Conservation (phyloP, 1,140 invertebrate genomes). For the Drosophila cardini region DNA sequence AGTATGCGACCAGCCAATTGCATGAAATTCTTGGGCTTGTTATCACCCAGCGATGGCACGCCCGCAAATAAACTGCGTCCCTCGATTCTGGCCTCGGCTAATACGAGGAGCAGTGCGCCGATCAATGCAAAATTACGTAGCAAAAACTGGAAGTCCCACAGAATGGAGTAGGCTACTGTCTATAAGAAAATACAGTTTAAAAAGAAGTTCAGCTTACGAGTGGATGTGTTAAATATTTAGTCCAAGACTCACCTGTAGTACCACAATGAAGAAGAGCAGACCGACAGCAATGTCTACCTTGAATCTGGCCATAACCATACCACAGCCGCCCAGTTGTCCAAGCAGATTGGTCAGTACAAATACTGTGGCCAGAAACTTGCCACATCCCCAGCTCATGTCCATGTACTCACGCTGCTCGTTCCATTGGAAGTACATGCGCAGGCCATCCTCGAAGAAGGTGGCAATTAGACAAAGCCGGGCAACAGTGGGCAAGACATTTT, state of each 20-base stretch:
- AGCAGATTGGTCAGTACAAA: slow-evolving; percentile 97
- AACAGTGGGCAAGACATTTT: slow-evolving; percentile 97
- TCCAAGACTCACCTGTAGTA: slow-evolving; percentile 91
- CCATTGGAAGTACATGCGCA: slow-evolving; percentile 99
- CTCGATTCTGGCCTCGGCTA: slow-evolving; percentile 97
- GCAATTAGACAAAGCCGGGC: slow-evolving; percentile 99
- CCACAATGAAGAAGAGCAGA: slow-evolving; percentile 97
- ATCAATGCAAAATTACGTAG: slow-evolving; percentile 97
- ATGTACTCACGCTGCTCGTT: slow-evolving; percentile 99
- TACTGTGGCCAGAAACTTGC: slow-evolving; percentile 93
- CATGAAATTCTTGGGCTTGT: slow-evolving; percentile 98
- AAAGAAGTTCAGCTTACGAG: background rate
- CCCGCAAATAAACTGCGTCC: slow-evolving; percentile 98
- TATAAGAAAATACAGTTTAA: slow-evolving; percentile 84
- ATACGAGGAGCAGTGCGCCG: slow-evolving; percentile 96
- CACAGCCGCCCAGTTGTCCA: slow-evolving; percentile 97
- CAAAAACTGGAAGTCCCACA: slow-evolving; percentile 99
- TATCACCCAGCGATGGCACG: slow-evolving; percentile 97
- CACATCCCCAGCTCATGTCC: slow-evolving; percentile 99
- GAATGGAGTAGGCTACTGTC: slow-evolving; percentile 98
- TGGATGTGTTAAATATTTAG: background rate
- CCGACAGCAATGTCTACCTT: slow-evolving; percentile 98
- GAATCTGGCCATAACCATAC: slow-evolving; percentile 96
- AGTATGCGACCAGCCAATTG: slow-evolving; percentile 98
- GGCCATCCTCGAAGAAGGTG: slow-evolving; percentile 99